Conservation (phyloP, 2,797 vertebrate genomes). For the Poeciliopsis presidionis region DNA sequence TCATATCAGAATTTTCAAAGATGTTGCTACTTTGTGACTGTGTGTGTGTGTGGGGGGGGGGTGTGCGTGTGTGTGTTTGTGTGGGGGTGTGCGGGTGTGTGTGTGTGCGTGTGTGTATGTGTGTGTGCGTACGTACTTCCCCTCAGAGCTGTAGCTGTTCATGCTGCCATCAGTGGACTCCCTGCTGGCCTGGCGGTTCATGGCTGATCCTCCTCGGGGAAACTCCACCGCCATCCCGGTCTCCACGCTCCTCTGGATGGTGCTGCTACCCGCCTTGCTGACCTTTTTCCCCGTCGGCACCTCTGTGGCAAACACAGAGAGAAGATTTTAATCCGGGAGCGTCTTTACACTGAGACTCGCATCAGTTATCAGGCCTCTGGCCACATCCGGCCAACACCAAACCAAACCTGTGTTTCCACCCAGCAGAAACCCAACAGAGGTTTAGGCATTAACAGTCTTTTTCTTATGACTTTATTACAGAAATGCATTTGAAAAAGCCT, state of each 20-base stretch:
- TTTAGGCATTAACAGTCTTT: not conserved
- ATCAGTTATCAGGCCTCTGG: conserved; percentile 44
- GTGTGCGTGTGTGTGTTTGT: no score
- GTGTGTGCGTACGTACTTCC: conserved; percentile 85
- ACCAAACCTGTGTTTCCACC: not conserved
- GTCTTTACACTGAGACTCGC: not conserved
- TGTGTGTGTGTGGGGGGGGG: no score
- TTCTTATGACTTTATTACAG: not conserved
- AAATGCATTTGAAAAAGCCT: conserved; percentile 32
- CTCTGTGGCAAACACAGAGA: conserved; percentile 48
- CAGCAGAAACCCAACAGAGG: not conserved
- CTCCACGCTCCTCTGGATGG: conserved; percentile 97
- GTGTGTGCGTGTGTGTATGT: no score
- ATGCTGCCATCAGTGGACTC: conserved; percentile 98
- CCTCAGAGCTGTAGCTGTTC: conserved; percentile 98
- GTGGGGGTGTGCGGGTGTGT: no score
- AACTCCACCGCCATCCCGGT: conserved; percentile 96
- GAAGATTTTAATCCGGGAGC: not conserved
- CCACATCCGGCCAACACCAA: conserved; percentile 7
- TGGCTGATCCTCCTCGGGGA: conserved; percentile 85
- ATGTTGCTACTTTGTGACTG: no score
- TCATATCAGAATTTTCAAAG: not conserved
- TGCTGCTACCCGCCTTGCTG: conserved; percentile 86
- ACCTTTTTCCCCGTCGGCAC: conserved; percentile 60
- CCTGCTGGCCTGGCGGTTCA: conserved; percentile 94